These are phyloP conservation scores for Phylloscopus whistleri DNA, from an alignment of 2,113 vertebrate genomes.

Conservation along the genomic window DNA sequence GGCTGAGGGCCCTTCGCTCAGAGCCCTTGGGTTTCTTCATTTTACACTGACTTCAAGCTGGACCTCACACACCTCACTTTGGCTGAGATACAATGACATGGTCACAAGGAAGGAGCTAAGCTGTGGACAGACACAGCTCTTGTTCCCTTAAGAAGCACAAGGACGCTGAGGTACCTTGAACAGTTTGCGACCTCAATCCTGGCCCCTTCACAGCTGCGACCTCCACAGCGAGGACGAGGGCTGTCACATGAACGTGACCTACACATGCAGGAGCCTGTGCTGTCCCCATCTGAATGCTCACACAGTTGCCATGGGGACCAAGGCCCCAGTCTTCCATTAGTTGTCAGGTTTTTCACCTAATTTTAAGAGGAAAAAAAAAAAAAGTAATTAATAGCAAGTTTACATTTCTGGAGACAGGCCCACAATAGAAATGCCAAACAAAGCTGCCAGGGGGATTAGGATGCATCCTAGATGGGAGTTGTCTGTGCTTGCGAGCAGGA, in stretches of 20 bases:
- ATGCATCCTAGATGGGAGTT: constrained; percentile 25
- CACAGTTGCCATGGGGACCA: constrained; percentile 95
- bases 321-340: constrained; percentile 83
- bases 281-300: constrained; percentile 89
- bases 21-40: neutral
- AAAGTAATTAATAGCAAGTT: constrained; percentile 23
- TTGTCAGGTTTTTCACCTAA: constrained; percentile 90
- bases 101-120: neutral
- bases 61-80: neutral
- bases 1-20: neutral
- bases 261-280: constrained; percentile 87
- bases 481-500: constrained; percentile 5
- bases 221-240: constrained; percentile 88
- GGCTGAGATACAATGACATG: neutral
- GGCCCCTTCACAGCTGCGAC: constrained; percentile 83
- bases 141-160: neutral
- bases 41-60: neutral
- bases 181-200: constrained; percentile 95
- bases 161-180: constrained; percentile 79
- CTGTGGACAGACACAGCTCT: neutral
- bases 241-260: constrained; percentile 88
- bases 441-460: neutral
- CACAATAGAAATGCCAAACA: constrained; percentile 27
- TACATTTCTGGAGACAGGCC: constrained; percentile 14
- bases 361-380: constrained; percentile 14